Percentiles rank a stretch among this genome's conserved stretches.
Conservation (phyloP, 2,888 invertebrate genomes). For the Ichneumon xanthorius region DNA sequence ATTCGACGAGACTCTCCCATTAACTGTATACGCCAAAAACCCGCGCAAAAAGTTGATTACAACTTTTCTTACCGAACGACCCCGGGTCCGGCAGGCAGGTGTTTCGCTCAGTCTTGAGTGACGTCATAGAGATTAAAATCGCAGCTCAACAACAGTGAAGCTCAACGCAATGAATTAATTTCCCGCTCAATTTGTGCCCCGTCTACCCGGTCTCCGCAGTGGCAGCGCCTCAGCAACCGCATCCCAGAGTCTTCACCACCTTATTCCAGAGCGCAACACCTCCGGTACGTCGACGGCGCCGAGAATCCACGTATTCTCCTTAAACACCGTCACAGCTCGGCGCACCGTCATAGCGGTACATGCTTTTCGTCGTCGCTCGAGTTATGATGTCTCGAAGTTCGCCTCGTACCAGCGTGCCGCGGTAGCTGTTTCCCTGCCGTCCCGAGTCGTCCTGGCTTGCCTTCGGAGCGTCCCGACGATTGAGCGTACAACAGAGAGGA, state of each 20-base stretch:
- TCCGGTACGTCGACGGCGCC: neutral
- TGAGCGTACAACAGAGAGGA: slow-evolving; percentile 9
- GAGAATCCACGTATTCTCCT: slow-evolving; percentile 2
- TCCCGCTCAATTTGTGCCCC: neutral
- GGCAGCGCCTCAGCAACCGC: neutral
- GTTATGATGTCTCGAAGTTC: slow-evolving; percentile 17
- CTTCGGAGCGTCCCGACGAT: neutral
- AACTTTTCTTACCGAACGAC: too few relatives aligned
- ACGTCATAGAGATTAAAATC: too few relatives aligned
- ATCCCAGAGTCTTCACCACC: neutral
- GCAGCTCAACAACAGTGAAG: neutral
- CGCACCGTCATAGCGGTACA: neutral
- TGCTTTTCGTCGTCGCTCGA: neutral
- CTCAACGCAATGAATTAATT: neutral
- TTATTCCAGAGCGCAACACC: neutral
- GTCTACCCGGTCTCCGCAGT: neutral
- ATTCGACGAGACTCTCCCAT: too few relatives aligned
- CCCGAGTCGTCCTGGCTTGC: neutral
- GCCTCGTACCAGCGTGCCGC: neutral
- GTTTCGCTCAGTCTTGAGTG: too few relatives aligned
- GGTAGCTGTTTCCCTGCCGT: neutral
- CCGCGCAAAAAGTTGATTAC: too few relatives aligned
- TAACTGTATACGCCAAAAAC: too few relatives aligned
- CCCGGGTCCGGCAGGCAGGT: too few relatives aligned
- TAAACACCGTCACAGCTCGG: neutral